These are phyloP conservation scores for Pseudorectes ferrugineus DNA, from an alignment of 2,113 vertebrate species.

Conservation along the genomic window DNA sequence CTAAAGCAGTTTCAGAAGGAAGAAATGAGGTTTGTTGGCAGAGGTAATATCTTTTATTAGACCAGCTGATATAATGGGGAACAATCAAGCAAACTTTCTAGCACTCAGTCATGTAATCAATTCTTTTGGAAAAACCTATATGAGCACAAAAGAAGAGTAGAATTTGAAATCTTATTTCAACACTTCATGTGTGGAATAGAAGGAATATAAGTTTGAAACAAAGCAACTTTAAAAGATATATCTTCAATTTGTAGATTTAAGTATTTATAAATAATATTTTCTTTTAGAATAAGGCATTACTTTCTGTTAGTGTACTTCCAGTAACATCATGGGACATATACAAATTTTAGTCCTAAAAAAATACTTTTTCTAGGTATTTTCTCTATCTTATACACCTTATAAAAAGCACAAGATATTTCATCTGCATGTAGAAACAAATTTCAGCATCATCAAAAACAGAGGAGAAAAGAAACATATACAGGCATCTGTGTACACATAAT, in stretches of 20 bases:
- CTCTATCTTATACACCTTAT: neutral
- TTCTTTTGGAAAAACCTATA: neutral
- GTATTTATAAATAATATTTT: neutral
- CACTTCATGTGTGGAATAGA: neutral
- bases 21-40: conserved; percentile 11
- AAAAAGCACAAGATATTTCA: neutral
- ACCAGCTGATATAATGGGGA: neutral
- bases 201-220: neutral
- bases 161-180: neutral
- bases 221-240: neutral
- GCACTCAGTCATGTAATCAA: neutral
- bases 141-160: neutral
- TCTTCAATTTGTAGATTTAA: neutral
- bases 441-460: neutral
- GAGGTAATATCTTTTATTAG: conserved; percentile 9
- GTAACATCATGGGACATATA: neutral
- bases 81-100: neutral
- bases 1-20: neutral
- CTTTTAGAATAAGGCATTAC: neutral
- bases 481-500: neutral
- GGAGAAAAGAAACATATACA: neutral
- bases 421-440: neutral
- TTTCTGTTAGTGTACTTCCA: neutral
- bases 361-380: neutral
- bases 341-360: neutral